A percentile compares a stretch with the other conserved stretches of the same genome.
These are phyloP conservation scores for Drosophila pandora DNA, from an alignment of 1,140 invertebrate genomes.

Conservation along the genomic window DNA sequence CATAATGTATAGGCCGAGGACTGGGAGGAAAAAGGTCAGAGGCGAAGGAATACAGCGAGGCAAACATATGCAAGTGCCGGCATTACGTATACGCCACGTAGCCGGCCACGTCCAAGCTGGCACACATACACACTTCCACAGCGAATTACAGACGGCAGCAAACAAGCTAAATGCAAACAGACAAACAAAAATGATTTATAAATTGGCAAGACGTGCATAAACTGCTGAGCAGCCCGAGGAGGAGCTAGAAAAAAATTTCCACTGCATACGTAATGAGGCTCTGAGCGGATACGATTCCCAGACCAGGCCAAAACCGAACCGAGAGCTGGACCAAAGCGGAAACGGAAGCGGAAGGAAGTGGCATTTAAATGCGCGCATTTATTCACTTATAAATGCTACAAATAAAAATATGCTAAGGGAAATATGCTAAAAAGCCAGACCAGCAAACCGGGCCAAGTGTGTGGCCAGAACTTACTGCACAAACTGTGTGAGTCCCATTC, in stretches of 20 bases:
- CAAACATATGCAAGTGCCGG: conserved; percentile 49
- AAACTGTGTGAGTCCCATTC: conserved; percentile 11
- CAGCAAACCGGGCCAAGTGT: conserved; percentile 68
- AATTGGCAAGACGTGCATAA: conserved; percentile 81
- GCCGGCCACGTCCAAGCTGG: conserved; percentile 56
- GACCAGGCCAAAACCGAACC: conserved; percentile 25
- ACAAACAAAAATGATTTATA: conserved; percentile 82
- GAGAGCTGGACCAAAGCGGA: conserved; percentile 31
- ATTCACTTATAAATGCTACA: conserved; percentile 82
- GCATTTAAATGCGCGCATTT: conserved; percentile 81
- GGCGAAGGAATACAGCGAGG: conserved; percentile 19
- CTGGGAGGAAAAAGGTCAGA: not conserved
- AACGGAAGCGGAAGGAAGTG: conserved; percentile 57
- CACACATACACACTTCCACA: conserved; percentile 8
- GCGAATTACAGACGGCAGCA: conserved; percentile 38
- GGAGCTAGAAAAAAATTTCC: conserved; percentile 60
- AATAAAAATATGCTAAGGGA: conserved; percentile 78
- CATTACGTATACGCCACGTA: conserved; percentile 76
- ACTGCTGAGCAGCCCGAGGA: conserved; percentile 64
- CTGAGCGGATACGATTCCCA: conserved; percentile 38
- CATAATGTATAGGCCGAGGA: conserved; percentile 57
- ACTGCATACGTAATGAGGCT: conserved; percentile 79
- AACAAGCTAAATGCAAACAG: conserved; percentile 77
- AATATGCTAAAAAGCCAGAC: conserved; percentile 75
- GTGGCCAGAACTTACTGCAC: conserved; percentile 55